These are phyloP conservation scores for Odocoileus hemionus DNA, from an alignment of 2,113 vertebrate genomes.

Conservation along the genomic window DNA sequence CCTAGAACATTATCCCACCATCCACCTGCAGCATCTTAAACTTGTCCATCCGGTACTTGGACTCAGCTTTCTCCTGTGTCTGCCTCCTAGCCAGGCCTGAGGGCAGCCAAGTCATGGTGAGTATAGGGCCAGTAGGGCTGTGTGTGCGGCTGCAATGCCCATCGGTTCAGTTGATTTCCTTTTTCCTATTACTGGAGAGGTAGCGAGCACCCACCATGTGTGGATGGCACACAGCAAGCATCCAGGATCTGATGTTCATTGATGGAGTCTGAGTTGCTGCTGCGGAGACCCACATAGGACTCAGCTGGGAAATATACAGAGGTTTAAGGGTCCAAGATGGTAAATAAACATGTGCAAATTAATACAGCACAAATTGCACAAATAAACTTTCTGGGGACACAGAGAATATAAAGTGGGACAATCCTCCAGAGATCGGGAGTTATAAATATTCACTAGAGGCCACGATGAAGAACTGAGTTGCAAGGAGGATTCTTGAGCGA, in stretches of 20 bases:
- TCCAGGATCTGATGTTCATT: fast-evolving
- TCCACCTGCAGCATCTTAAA: background rate
- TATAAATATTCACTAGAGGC: slow-evolving; percentile 24
- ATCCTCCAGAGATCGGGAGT: background rate
- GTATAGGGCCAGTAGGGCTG: background rate
- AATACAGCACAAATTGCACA: slow-evolving; percentile 34
- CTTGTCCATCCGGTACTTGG: background rate
- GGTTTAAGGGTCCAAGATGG: background rate
- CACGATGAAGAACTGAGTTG: background rate
- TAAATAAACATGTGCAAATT: slow-evolving; percentile 31
- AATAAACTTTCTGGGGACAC: slow-evolving; percentile 23
- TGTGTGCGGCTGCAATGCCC: background rate
- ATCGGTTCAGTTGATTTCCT: background rate
- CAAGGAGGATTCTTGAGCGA: background rate
- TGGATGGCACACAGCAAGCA: too few species aligned
- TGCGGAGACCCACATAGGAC: background rate
- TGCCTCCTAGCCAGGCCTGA: background rate
- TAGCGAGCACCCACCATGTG: fast-evolving
- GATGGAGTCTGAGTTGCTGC: background rate
- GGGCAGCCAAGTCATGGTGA: background rate
- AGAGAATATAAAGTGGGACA: background rate
- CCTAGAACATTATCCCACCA: background rate
- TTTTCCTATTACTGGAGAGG: background rate
- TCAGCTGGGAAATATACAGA: background rate
- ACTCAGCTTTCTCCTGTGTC: background rate